These are phyloP conservation scores for Lordiphosa collinella DNA, from an alignment of 1,140 invertebrate genomes.

Conservation along the genomic window DNA sequence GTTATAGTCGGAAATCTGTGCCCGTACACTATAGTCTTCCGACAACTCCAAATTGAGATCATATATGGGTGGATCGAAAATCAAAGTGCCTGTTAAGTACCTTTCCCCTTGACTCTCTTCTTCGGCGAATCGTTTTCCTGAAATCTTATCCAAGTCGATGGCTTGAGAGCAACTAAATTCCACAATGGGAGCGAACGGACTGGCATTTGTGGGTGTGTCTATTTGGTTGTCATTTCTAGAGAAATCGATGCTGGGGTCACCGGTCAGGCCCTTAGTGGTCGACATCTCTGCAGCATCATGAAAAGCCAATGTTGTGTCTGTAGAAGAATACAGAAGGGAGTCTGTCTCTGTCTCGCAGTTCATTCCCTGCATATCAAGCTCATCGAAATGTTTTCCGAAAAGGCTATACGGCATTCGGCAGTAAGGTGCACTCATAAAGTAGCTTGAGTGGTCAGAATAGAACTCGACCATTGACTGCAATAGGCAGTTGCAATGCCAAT, in stretches of 20 bases:
- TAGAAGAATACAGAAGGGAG: not conserved
- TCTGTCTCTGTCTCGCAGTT: conserved; percentile 6
- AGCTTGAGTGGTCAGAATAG: conserved; percentile 19
- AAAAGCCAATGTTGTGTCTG: not conserved
- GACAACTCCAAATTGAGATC: conserved; percentile 39
- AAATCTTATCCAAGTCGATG: conserved; percentile 4
- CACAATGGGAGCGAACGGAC: conserved; percentile 8
- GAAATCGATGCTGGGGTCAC: not conserved
- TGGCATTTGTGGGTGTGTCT: not conserved
- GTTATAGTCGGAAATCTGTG: conserved; percentile 25
- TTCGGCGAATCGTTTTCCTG: not conserved
- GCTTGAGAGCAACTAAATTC: conserved; percentile 29
- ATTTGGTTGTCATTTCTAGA: not conserved
- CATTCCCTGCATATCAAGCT: conserved; percentile 12
- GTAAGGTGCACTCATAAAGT: conserved; percentile 39
- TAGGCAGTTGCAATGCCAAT: conserved; percentile 47
- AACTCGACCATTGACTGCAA: conserved; percentile 18
- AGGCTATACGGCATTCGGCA: conserved; percentile 33
- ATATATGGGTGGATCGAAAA: conserved; percentile 42
- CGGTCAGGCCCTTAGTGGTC: not conserved
- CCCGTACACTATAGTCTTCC: conserved; percentile 29
- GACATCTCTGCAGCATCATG: not conserved
- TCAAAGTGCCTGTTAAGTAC: conserved; percentile 5
- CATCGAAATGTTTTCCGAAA: conserved; percentile 36
- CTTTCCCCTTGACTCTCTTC: not conserved